Percentiles rank a stretch among this genome's conserved stretches.
Evolutionary conservation across 2,888 invertebrate genomes (phyloP).

Genomic region (Acholoe squamosa): DNA sequence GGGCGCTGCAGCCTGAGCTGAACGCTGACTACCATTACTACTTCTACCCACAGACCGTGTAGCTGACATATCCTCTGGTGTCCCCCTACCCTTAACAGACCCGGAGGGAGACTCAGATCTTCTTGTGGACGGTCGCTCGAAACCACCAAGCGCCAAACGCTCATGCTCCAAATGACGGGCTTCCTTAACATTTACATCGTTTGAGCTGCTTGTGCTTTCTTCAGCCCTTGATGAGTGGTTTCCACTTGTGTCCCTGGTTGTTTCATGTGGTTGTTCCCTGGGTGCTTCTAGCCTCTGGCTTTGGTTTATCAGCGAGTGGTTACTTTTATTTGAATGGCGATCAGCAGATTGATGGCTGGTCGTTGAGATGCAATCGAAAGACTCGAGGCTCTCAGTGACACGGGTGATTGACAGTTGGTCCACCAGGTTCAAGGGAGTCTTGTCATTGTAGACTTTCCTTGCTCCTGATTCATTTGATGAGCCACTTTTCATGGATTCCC

Average conservation of each 20-base stretch:
- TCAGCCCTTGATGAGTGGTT: neutral
- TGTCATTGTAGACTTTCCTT: neutral
- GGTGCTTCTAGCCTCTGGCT: neutral
- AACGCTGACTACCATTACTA: neutral
- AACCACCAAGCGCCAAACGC: constrained; percentile 11
- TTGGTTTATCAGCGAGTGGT: neutral
- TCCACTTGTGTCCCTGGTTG: neutral
- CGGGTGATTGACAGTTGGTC: neutral
- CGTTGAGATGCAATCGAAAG: constrained; percentile 1
- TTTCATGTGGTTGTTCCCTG: neutral
- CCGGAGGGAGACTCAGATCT: neutral
- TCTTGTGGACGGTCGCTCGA: neutral
- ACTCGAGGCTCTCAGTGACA: neutral
- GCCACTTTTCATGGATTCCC: neutral
- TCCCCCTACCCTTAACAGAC: neutral
- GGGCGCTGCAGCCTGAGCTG: neutral
- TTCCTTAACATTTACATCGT: neutral
- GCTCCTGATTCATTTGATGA: neutral
- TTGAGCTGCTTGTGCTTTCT: neutral
- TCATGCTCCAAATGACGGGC: neutral
- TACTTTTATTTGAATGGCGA: neutral
- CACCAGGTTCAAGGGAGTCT: neutral
- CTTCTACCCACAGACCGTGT: neutral
- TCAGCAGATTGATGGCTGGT: constrained; percentile 14
- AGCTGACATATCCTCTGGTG: too few relatives aligned